These are phyloP conservation scores for Geococcyx californianus DNA, from an alignment of 2,113 vertebrate genomes.

Conservation along the genomic window DNA sequence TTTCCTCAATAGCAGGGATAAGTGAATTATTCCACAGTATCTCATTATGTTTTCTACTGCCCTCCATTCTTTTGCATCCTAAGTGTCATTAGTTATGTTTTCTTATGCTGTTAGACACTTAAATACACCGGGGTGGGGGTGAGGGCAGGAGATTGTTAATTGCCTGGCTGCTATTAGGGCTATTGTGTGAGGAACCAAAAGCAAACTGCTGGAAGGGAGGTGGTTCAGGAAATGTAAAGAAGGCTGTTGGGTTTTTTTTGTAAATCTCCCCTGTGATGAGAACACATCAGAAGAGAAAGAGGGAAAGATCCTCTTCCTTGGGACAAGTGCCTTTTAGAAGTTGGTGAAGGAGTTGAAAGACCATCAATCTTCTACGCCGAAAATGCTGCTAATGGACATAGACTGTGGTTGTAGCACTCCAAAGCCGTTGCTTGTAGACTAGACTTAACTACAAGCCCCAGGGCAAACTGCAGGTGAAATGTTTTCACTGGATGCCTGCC, in stretches of 20 bases:
- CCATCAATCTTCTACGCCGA: fast-evolving
- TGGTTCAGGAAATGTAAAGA: fast-evolving
- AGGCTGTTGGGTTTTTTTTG: neutral
- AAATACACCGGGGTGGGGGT: neutral
- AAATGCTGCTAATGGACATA: neutral
- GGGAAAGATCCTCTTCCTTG: neutral
- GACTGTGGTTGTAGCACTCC: neutral
- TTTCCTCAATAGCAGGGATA: neutral
- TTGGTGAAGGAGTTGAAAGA: neutral
- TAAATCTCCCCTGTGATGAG: neutral
- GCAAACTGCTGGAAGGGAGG: neutral
- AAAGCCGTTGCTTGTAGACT: neutral
- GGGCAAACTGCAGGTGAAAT: neutral
- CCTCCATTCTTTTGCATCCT: neutral
- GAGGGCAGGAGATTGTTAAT: neutral
- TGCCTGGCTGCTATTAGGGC: neutral
- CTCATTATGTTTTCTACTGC: neutral
- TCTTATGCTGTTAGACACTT: neutral
- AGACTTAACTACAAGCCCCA: neutral
- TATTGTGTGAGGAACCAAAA: neutral
- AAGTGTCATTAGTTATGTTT: neutral
- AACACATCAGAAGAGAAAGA: neutral
- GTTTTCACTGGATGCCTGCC: neutral
- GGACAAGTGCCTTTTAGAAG: neutral
- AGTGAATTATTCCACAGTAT: conserved; percentile 8